A percentile compares a stretch with the other conserved stretches of the same genome.
Evolutionary conservation across 92 coral and sea anemone species (phyloP).

Genomic region (Ricordea florida): DNA sequence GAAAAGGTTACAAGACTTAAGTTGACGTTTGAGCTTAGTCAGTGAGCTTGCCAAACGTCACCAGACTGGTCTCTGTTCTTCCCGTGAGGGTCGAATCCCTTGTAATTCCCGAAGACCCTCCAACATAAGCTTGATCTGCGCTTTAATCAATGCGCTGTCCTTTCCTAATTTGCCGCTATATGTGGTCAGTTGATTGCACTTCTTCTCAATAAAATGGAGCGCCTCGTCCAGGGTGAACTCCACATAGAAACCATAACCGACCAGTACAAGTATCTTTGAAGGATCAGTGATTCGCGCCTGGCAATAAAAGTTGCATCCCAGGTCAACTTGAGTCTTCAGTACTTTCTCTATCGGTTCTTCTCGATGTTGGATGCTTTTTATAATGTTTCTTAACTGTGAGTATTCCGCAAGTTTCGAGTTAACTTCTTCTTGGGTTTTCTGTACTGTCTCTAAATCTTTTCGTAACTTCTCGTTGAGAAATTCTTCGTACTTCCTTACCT

Average conservation of each 20-base stretch:
- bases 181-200: conserved; percentile 65
- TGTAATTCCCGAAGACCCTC: conserved; percentile 94
- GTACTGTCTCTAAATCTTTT: conserved; percentile 77
- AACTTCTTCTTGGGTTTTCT: conserved; percentile 79
- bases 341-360: conserved; percentile 59
- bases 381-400: conserved; percentile 72
- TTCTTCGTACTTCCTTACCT: conserved; percentile 83
- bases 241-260: conserved; percentile 95
- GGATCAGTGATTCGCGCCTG: conserved; percentile 89
- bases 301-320: conserved; percentile 95
- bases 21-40: background rate
- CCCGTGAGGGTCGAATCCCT: background rate
- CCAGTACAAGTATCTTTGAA: conserved; percentile 85
- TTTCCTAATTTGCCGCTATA: conserved; percentile 72
- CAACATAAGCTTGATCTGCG: conserved; percentile 81
- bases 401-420: conserved; percentile 76
- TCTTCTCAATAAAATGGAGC: conserved; percentile 76
- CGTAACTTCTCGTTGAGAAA: conserved; percentile 82
- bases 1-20: background rate
- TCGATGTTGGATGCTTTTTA: conserved; percentile 70
- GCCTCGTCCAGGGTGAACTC: conserved; percentile 97
- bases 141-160: conserved; percentile 90
- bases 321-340: conserved; percentile 87
- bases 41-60: background rate
- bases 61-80: conserved; percentile 19